A percentile compares a stretch with the other conserved stretches of the same genome.
Evolutionary conservation across 2,113 vertebrate species (phyloP).

Genomic region (Myrmophylax atrothorax): DNA sequence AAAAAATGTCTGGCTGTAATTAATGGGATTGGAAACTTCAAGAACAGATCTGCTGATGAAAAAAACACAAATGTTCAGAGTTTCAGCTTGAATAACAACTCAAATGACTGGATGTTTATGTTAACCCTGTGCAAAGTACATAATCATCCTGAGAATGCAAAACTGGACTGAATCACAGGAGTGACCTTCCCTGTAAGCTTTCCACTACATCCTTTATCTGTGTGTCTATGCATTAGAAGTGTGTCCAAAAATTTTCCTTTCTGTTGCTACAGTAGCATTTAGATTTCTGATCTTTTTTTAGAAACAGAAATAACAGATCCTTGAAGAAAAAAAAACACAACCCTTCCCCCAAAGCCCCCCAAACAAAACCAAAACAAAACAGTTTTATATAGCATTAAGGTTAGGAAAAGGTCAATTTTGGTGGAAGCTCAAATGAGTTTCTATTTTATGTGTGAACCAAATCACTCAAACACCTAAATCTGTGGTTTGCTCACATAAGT

Average conservation of each 20-base stretch:
- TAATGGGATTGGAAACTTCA: constrained; percentile 38
- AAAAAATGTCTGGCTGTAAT: constrained; percentile 38
- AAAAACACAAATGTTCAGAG: not conserved
- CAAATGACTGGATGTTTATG: constrained; percentile 12
- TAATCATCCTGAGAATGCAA: constrained; percentile 25
- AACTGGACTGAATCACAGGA: not conserved
- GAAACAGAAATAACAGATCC: not conserved
- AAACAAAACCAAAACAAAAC: not conserved
- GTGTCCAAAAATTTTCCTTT: not conserved
- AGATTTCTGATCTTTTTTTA: not conserved
- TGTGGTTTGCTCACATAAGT: not conserved
- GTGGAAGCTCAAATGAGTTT: not conserved
- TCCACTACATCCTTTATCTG: not conserved
- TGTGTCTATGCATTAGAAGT: not conserved
- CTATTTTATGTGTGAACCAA: not conserved
- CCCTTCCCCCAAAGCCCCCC: too few relatives aligned
- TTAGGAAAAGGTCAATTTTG: not conserved
- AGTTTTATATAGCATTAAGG: not conserved
- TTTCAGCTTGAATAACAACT: not conserved
- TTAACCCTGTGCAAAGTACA: constrained; percentile 19
- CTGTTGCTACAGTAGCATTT: constrained; percentile 2
- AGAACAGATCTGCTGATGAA: constrained; percentile 44
- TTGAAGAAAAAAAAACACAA: not conserved
- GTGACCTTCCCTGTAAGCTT: not conserved
- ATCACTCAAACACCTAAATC: not conserved